Evolutionary conservation across 2,797 vertebrate genomes (phyloP).

Genomic region (Mus spretus): DNA sequence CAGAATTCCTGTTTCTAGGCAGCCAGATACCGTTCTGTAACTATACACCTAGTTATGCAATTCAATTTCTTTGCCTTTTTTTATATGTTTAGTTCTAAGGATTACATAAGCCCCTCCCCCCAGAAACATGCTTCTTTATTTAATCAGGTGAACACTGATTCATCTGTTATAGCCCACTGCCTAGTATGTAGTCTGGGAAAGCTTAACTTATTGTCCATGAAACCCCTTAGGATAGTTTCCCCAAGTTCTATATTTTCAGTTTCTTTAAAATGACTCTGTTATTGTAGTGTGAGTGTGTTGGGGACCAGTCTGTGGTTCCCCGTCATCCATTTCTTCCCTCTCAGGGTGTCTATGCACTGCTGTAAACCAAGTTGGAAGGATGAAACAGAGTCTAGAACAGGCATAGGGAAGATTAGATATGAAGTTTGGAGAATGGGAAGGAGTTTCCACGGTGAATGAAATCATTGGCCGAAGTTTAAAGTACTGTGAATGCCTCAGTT

Average conservation of each 20-base stretch:
- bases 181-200: constrained; percentile 14
- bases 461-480: neutral
- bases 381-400: neutral
- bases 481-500: neutral
- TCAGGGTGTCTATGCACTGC: neutral
- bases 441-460: neutral
- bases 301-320: neutral
- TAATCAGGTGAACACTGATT: constrained; percentile 1
- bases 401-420: neutral
- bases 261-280: constrained; percentile 50
- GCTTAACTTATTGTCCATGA: neutral
- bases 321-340: neutral
- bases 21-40: neutral
- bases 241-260: constrained; percentile 15
- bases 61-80: constrained; percentile 36
- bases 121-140: neutral
- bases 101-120: neutral
- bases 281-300: neutral
- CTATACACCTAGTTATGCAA: constrained; percentile 14
- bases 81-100: constrained; percentile 34
- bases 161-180: constrained; percentile 10
- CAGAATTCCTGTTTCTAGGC: neutral
- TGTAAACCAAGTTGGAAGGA: neutral
- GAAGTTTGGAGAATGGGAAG: neutral
- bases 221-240: constrained; percentile 37